Evolutionary conservation across 2,888 invertebrate species (phyloP).

Genomic region (Cantharis rufa): DNA sequence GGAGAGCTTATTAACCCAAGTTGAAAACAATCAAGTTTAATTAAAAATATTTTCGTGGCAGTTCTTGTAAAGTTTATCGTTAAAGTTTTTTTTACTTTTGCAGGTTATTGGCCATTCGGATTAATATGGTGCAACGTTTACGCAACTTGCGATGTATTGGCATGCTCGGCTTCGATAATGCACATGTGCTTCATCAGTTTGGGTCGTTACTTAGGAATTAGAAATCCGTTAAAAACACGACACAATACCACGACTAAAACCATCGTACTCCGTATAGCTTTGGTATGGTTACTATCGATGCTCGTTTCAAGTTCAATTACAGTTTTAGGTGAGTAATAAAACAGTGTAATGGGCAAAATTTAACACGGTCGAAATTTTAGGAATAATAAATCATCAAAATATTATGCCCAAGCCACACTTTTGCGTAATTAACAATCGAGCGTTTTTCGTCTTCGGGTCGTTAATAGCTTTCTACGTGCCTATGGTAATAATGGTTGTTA

Average conservation of each 20-base stretch:
- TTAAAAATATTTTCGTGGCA: background rate
- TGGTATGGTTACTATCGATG: constrained; percentile 92
- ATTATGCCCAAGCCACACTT: constrained; percentile 78
- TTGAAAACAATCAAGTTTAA: background rate
- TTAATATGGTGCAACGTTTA: constrained; percentile 93
- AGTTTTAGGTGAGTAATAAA: constrained; percentile 70
- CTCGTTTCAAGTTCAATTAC: constrained; percentile 85
- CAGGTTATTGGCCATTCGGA: constrained; percentile 92
- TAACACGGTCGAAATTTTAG: constrained; percentile 54
- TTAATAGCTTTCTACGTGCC: constrained; percentile 94
- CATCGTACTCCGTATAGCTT: constrained; percentile 84
- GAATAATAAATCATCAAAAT: constrained; percentile 74
- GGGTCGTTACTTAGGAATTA: constrained; percentile 85
- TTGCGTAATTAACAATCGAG: constrained; percentile 83
- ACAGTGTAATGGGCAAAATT: background rate
- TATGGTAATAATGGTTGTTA: constrained; percentile 92
- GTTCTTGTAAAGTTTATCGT: background rate
- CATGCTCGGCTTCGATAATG: constrained; percentile 93
- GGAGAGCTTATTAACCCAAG: background rate
- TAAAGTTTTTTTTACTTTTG: constrained; percentile 40
- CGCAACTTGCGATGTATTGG: constrained; percentile 93
- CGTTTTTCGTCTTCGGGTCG: constrained; percentile 90
- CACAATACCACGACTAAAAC: constrained; percentile 83
- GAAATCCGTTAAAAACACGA: constrained; percentile 84
- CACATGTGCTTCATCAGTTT: constrained; percentile 94